Evolutionary conservation across 2,113 vertebrate genomes (phyloP).

Genomic region (Aythya baeri): DNA sequence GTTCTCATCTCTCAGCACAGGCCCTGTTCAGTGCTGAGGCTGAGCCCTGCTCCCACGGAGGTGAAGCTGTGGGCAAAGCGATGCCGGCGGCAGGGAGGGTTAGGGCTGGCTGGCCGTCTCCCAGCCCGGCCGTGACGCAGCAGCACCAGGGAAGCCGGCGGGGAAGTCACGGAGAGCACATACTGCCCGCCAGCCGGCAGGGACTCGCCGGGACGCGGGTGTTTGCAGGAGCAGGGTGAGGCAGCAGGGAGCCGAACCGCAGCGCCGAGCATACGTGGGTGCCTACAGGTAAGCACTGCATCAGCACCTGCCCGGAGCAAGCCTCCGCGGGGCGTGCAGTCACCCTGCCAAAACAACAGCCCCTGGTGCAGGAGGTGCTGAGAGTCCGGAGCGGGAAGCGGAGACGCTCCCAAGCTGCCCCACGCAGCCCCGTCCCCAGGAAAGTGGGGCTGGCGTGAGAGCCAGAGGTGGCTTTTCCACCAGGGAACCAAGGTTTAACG

Average conservation of each 20-base stretch:
- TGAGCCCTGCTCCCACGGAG: background rate
- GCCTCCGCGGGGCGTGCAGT: accelerated
- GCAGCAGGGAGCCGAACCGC: background rate
- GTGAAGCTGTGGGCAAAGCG: accelerated
- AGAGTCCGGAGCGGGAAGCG: accelerated
- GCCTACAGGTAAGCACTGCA: background rate
- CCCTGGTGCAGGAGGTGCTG: accelerated
- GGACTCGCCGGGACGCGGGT: background rate
- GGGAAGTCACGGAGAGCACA: background rate
- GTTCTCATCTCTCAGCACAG: accelerated
- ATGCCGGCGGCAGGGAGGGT: accelerated
- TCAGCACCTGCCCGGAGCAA: background rate
- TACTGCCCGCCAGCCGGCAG: accelerated
- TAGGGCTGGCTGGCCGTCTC: background rate
- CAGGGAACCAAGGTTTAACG: background rate
- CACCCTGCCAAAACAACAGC: background rate
- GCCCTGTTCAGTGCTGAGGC: background rate
- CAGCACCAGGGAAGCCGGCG: background rate
- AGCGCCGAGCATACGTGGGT: constrained; percentile 2
- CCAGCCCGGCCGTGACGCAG: background rate
- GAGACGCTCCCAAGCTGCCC: background rate
- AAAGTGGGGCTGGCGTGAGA: background rate
- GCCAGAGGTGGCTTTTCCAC: background rate
- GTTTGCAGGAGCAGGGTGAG: background rate
- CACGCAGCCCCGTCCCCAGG: background rate